Evolutionary conservation across 2,888 invertebrate species (phyloP).

Genomic region (Pterobdella sp.): DNA sequence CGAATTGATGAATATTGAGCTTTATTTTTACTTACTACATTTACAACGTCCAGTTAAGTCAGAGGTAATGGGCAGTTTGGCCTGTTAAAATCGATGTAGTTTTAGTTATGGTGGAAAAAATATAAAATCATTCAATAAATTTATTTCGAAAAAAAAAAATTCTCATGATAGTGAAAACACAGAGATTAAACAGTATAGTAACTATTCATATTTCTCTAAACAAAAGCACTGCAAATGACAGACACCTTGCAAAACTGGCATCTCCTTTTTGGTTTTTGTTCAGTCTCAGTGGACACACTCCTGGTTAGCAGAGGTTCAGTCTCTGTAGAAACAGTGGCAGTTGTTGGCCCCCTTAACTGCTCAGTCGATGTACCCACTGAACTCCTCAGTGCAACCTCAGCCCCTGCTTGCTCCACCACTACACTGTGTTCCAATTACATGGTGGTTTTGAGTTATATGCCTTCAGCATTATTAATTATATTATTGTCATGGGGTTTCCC

Average conservation of each 20-base stretch:
- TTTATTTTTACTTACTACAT: constrained; percentile 48
- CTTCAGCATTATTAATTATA: no score
- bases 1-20: no score
- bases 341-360: not conserved
- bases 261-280: not conserved
- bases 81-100: not conserved
- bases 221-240: not conserved
- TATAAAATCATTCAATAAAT: not conserved
- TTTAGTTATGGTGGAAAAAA: not conserved
- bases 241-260: constrained; percentile 10
- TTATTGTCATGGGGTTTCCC: no score
- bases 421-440: no score
- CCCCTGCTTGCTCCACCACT: no score
- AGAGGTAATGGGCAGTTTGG: constrained; percentile 46
- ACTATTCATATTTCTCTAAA: not conserved
- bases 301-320: no score
- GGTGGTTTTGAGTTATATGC: no score
- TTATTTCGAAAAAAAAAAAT: no score
- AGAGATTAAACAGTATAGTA: no score
- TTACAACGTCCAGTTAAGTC: constrained; percentile 47
- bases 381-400: no score
- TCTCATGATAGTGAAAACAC: no score
- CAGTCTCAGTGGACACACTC: not conserved
- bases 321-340: constrained; percentile 4
- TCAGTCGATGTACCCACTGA: not conserved